phyloP scores from a whole-genome alignment of 2,797 vertebrate genomes.

The Ispidina picta region DNA sequence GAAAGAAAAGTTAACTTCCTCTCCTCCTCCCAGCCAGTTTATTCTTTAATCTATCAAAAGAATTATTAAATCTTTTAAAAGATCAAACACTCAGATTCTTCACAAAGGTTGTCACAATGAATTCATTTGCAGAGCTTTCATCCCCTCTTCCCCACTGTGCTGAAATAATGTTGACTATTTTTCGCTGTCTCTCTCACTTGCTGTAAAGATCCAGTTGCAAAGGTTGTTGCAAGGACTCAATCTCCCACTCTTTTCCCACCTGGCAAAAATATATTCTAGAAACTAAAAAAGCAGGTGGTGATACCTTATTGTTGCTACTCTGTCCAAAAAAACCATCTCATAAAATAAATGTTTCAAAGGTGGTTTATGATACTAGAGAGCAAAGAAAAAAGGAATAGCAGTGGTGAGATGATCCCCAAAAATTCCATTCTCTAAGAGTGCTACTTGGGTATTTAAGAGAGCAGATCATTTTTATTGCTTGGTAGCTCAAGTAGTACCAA shows the following conservation, averaged over 20 bases:
- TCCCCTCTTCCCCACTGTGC: constrained; percentile 64
- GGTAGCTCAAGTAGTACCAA: not conserved
- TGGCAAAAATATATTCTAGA: not conserved
- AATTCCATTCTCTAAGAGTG: not conserved
- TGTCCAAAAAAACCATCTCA: not conserved
- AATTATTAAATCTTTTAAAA: constrained; percentile 76
- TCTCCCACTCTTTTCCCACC: not conserved
- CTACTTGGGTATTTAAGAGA: not conserved
- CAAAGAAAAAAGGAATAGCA: not conserved
- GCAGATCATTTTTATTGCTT: not conserved
- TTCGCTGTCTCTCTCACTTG: not conserved
- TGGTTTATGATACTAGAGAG: not conserved
- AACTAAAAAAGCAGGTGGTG: not conserved
- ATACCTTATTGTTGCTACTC: not conserved
- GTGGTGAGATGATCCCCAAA: fast-evolving
- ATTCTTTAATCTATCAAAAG: constrained; percentile 72
- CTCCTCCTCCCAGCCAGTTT: constrained; percentile 35
- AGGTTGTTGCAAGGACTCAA: not conserved
- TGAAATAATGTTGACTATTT: constrained; percentile 54
- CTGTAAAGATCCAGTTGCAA: constrained; percentile 1
- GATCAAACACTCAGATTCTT: constrained; percentile 70
- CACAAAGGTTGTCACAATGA: constrained; percentile 74
- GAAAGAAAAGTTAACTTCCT: constrained; percentile 63
- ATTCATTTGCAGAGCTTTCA: constrained; percentile 68
- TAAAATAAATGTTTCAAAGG: not conserved